These are phyloP conservation scores for Gila orcuttii DNA, from an alignment of 2,113 vertebrate genomes.

Conservation along the genomic window DNA sequence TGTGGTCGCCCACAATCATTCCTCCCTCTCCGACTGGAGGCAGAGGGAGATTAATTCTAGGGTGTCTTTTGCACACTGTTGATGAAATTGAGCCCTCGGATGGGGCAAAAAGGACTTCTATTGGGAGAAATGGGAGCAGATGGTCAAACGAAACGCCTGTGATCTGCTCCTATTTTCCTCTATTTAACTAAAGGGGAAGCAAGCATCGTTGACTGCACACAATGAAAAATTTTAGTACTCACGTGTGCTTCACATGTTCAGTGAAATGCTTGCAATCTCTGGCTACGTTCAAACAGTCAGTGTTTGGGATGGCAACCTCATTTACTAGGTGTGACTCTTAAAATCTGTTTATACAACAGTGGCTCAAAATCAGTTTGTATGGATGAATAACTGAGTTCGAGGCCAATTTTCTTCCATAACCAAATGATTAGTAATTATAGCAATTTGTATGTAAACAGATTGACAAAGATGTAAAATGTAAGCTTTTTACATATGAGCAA, in stretches of 20 bases:
- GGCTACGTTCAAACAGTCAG: not conserved
- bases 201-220: conserved; percentile 64
- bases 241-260: conserved; percentile 35
- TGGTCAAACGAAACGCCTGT: conserved; percentile 75
- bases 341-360: conserved; percentile 23
- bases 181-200: conserved; percentile 71
- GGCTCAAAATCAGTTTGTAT: not conserved
- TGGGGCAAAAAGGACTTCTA: conserved; percentile 68
- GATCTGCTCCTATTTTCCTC: conserved; percentile 65
- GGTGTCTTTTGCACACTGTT: conserved; percentile 68
- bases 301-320: not conserved
- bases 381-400: not conserved
- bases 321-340: conserved; percentile 24
- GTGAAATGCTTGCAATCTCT: not conserved
- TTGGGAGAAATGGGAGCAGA: conserved; percentile 69
- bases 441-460: not conserved
- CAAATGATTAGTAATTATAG: not conserved
- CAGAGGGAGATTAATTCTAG: conserved; percentile 64
- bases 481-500: not conserved
- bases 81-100: conserved; percentile 72
- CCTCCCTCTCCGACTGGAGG: conserved; percentile 40
- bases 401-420: not conserved
- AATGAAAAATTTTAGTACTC: conserved; percentile 46
- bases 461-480: not conserved
- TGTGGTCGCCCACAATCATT: conserved; percentile 54